These are phyloP conservation scores for Lepas anatifera DNA, from an alignment of 2,888 invertebrate species.

Conservation along the genomic window DNA sequence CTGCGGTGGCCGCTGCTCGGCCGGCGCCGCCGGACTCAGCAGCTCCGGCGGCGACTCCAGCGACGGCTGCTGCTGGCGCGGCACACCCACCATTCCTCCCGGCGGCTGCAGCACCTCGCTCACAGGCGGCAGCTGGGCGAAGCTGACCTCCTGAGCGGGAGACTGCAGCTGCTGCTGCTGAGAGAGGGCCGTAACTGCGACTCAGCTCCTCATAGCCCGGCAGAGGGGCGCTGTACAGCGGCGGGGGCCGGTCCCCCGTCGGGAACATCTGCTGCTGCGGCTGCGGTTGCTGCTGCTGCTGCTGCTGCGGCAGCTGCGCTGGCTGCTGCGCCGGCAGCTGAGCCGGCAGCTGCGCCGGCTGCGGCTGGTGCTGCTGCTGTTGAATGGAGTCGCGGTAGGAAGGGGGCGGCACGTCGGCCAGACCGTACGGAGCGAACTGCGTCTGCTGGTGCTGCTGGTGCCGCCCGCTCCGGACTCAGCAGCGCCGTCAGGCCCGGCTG, in stretches of 20 bases:
- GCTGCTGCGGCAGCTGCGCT: background rate
- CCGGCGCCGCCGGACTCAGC: background rate
- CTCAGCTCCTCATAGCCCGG: slow-evolving; percentile 10
- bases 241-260: slow-evolving; percentile 6
- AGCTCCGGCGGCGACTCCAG: background rate
- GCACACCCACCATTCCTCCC: background rate
- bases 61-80: background rate
- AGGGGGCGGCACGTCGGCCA: background rate
- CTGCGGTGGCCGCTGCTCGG: background rate
- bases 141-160: background rate
- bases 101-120: background rate
- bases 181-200: background rate
- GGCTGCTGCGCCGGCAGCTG: background rate
- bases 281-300: background rate
- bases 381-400: background rate
- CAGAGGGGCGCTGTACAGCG: slow-evolving; percentile 7
- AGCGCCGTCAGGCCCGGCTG: too few relatives aligned
- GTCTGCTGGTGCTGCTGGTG: background rate
- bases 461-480: background rate
- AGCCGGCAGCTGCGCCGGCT: background rate
- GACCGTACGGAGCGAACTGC: background rate
- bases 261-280: too few relatives aligned
- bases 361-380: background rate
- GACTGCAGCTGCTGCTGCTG: background rate
- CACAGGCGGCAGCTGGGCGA: background rate